A percentile compares a stretch with the other conserved stretches of the same genome.
Conservation (phyloP, 2,113 vertebrate species). For the Oryzias celebensis region DNA sequence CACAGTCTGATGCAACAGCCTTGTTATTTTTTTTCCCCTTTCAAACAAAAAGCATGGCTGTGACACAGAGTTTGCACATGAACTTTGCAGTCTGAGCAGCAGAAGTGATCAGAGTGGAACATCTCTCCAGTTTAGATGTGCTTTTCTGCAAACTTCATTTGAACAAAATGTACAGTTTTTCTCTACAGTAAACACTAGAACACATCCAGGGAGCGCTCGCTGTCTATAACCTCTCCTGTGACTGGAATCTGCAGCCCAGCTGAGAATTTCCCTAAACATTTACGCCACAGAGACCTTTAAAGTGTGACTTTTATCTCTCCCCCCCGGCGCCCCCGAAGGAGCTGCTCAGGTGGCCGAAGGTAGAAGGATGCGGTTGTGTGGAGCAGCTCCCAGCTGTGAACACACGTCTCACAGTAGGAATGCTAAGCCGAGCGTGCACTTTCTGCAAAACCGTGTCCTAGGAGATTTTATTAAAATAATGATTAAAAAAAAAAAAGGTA, state of each 20-base stretch:
- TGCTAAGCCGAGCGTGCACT: conserved; percentile 44
- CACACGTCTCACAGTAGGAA: conserved; percentile 39
- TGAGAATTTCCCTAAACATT: conserved; percentile 36
- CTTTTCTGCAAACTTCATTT: background rate
- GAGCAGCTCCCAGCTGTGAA: conserved; percentile 54
- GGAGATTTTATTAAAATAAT: conserved; percentile 17
- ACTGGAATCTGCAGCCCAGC: conserved; percentile 26
- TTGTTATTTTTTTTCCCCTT: conserved; percentile 21
- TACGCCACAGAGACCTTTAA: conserved; percentile 18
- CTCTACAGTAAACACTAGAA: conserved; percentile 28
- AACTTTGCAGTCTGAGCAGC: conserved; percentile 20
- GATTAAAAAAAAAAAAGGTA: conserved; percentile 1
- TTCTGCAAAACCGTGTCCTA: conserved; percentile 23
- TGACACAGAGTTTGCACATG: conserved; percentile 6
- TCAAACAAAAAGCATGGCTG: conserved; percentile 8
- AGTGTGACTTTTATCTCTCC: background rate
- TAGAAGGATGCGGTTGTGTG: conserved; percentile 22
- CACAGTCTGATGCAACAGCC: conserved; percentile 33
- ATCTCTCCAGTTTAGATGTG: conserved; percentile 7
- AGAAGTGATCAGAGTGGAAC: conserved; percentile 7
- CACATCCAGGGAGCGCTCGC: conserved; percentile 4
- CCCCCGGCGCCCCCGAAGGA: conserved; percentile 20
- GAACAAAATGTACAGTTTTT: conserved; percentile 6
- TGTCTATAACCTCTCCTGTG: background rate
- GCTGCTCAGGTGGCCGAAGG: conserved; percentile 54